phyloP scores from a whole-genome alignment of 1,140 invertebrate species.

The Nomia melanderi region DNA sequence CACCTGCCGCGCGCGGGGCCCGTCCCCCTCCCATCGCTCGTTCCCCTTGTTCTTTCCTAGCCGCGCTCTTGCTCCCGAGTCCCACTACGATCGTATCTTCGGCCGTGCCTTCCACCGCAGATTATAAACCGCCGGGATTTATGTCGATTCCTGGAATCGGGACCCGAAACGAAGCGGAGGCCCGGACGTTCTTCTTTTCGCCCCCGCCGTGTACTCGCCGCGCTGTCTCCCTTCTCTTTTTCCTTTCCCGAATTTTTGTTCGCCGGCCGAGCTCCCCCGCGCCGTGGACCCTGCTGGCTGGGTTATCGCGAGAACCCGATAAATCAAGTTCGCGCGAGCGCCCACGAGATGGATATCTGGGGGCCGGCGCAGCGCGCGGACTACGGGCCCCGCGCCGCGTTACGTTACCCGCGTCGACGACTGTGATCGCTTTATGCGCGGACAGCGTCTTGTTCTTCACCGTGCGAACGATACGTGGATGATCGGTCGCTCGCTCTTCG shows the following conservation, averaged over 20 bases:
- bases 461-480: slow-evolving; percentile 45
- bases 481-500: slow-evolving; percentile 35
- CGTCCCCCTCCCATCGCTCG: slow-evolving; percentile 60
- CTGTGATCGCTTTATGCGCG: slow-evolving; percentile 38
- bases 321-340: slow-evolving; percentile 74
- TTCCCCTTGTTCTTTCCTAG: slow-evolving; percentile 6
- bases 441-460: slow-evolving; percentile 32
- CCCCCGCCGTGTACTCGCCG: slow-evolving; percentile 39
- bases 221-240: slow-evolving; percentile 37
- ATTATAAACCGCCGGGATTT: slow-evolving; percentile 79
- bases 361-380: slow-evolving; percentile 7
- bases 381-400: not conserved
- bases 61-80: slow-evolving; percentile 33
- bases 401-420: slow-evolving; percentile 29
- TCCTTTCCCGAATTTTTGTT: not conserved
- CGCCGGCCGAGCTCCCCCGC: slow-evolving; percentile 18
- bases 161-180: slow-evolving; percentile 35
- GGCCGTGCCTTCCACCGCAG: slow-evolving; percentile 71
- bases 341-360: slow-evolving; percentile 72
- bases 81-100: slow-evolving; percentile 77
- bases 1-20: slow-evolving; percentile 70
- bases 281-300: too few relatives aligned
- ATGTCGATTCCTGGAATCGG: slow-evolving; percentile 78
- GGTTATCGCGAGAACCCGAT: slow-evolving; percentile 70
- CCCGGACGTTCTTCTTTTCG: slow-evolving; percentile 49